phyloP scores from a whole-genome alignment of 2,113 vertebrate genomes.

The Urocitellus parryii region DNA sequence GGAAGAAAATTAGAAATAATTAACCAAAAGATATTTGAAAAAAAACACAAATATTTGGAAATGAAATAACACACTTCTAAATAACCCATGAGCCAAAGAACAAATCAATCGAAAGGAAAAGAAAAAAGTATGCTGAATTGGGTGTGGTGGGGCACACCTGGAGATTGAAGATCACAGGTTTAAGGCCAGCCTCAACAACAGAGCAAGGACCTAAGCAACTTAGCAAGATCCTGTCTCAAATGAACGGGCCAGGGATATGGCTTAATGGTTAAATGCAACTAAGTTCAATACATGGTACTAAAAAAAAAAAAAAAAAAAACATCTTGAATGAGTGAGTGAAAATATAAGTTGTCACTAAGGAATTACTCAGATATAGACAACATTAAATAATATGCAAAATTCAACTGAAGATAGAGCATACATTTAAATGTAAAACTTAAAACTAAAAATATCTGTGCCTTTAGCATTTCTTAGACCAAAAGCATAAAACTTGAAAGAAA shows the following conservation, averaged over 20 bases:
- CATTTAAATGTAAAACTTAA: conserved; percentile 13
- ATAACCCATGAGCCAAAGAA: not conserved
- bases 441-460: not conserved
- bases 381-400: not conserved
- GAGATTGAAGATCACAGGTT: too few species aligned
- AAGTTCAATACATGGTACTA: too few species aligned
- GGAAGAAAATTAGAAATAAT: not conserved
- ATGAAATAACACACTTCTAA: conserved; percentile 17
- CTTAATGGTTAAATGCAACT: too few species aligned
- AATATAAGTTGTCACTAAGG: not conserved
- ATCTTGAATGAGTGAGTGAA: not conserved
- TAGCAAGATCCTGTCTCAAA: too few species aligned
- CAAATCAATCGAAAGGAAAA: not conserved
- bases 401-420: not conserved
- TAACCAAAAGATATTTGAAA: not conserved
- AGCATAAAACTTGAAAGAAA: not conserved
- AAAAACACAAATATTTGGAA: not conserved
- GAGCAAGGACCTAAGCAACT: too few species aligned
- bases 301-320: too few species aligned
- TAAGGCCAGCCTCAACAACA: too few species aligned
- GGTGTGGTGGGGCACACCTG: too few species aligned
- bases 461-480: not conserved
- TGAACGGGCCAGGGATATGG: too few species aligned
- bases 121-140: not conserved
- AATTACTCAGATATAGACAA: not conserved